phyloP scores from a whole-genome alignment of 2,888 invertebrate species.

The Bugulina stolonifera region DNA sequence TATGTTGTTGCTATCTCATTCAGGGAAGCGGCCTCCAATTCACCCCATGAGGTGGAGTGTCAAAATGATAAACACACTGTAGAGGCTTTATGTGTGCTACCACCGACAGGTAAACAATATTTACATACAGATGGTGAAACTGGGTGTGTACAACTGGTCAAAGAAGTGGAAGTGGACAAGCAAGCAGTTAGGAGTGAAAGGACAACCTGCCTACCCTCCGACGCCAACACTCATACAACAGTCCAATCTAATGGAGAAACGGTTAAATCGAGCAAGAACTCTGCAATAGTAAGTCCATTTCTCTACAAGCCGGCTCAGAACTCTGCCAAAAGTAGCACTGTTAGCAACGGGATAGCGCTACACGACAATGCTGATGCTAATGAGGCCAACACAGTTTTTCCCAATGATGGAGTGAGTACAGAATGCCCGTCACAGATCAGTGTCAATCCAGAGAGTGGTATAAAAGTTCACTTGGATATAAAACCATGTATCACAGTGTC shows the following conservation, averaged over 20 bases:
- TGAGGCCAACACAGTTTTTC: background rate
- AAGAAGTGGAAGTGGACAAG: background rate
- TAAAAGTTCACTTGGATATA: background rate
- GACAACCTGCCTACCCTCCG: background rate
- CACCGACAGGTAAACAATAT: background rate
- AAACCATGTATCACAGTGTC: conserved; percentile 6
- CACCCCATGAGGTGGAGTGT: background rate
- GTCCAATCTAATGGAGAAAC: background rate
- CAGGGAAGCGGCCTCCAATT: background rate
- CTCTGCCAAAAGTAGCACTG: background rate
- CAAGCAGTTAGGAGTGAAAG: background rate
- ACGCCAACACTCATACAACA: background rate
- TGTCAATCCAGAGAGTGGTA: background rate
- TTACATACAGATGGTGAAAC: no score
- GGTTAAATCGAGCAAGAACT: background rate
- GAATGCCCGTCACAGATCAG: background rate
- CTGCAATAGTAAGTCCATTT: conserved; percentile 10
- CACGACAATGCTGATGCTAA: background rate
- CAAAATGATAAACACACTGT: background rate
- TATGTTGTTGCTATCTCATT: background rate
- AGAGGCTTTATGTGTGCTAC: background rate
- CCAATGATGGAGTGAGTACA: background rate
- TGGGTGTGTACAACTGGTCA: no score
- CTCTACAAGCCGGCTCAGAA: background rate
- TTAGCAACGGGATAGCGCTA: background rate